Percentiles rank a stretch among this genome's conserved stretches.
Conservation (phyloP, 1,140 invertebrate species). For the Danaus plexippus region DNA sequence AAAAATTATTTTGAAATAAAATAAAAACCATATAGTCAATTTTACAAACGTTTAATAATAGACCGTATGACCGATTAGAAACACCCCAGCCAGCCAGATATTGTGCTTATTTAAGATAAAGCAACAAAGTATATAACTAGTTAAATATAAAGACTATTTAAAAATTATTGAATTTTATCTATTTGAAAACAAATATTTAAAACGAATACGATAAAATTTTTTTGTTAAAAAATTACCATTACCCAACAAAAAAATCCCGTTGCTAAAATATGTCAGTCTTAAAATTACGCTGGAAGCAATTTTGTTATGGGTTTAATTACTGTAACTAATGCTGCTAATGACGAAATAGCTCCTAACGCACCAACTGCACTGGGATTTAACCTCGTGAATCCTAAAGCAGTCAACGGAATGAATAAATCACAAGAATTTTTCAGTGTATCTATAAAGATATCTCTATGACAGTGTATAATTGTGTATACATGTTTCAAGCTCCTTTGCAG, state of each 20-base stretch:
- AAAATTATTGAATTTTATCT: not conserved
- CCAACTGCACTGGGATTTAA: constrained; percentile 83
- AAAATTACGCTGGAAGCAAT: constrained; percentile 73
- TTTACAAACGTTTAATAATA: too few relatives aligned
- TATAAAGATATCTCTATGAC: constrained; percentile 79
- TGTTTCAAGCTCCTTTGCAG: constrained; percentile 45
- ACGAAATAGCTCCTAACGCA: constrained; percentile 83
- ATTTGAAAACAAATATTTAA: not conserved
- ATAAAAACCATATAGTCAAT: too few relatives aligned
- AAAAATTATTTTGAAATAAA: too few relatives aligned
- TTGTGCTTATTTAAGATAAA: constrained; percentile 5
- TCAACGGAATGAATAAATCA: constrained; percentile 88
- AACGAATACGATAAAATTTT: not conserved
- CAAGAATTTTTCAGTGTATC: constrained; percentile 89
- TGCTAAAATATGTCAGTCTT: constrained; percentile 2
- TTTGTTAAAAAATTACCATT: not conserved
- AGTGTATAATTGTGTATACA: constrained; percentile 65
- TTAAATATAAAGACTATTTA: not conserved
- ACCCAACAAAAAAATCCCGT: not conserved
- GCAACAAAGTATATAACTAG: constrained; percentile 2
- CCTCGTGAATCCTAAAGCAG: constrained; percentile 81
- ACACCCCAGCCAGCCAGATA: too few relatives aligned
- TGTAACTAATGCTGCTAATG: constrained; percentile 80
- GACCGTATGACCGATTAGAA: too few relatives aligned
- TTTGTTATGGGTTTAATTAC: constrained; percentile 82